Conservation (phyloP, 1,140 invertebrate species). For the Anthonomus grandis region DNA sequence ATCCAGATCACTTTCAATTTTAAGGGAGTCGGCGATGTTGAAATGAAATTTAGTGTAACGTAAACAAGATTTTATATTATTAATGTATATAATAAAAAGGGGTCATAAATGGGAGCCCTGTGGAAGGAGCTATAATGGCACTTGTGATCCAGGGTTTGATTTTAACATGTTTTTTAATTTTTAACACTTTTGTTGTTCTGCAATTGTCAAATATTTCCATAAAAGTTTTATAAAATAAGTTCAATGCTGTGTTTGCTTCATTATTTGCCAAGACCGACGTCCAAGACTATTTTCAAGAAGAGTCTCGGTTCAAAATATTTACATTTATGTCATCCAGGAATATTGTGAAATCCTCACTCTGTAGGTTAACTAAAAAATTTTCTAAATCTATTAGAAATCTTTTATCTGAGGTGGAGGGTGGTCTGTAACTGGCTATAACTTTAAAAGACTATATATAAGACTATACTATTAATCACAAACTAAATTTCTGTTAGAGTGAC, state of each 20-base stretch:
- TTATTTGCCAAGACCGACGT: neutral
- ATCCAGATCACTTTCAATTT: too few species aligned
- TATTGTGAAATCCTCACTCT: conserved; percentile 5
- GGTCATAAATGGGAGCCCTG: too few species aligned
- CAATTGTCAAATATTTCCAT: conserved; percentile 9
- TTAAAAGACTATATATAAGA: too few species aligned
- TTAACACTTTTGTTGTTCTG: conserved; percentile 1
- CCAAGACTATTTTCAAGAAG: conserved; percentile 3
- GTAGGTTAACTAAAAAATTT: conserved; percentile 11
- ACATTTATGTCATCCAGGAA: conserved; percentile 6
- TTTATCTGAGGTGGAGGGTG: conserved; percentile 9
- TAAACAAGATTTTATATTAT: too few species aligned
- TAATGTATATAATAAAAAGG: too few species aligned
- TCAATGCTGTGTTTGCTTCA: neutral
- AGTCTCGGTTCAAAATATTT: conserved; percentile 9
- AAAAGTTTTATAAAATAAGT: neutral
- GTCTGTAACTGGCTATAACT: too few species aligned
- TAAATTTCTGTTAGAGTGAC: conserved; percentile 1
- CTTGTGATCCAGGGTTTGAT: too few species aligned
- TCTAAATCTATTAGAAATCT: conserved; percentile 1
- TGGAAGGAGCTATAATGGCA: conserved; percentile 8
- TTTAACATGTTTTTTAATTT: too few species aligned
- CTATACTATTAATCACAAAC: neutral
- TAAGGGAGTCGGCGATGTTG: too few species aligned
- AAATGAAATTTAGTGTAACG: too few species aligned